Percentiles rank a stretch among this genome's conserved stretches.
Conservation (phyloP, 2,797 vertebrate genomes). For the Hydrolagus colliei region DNA sequence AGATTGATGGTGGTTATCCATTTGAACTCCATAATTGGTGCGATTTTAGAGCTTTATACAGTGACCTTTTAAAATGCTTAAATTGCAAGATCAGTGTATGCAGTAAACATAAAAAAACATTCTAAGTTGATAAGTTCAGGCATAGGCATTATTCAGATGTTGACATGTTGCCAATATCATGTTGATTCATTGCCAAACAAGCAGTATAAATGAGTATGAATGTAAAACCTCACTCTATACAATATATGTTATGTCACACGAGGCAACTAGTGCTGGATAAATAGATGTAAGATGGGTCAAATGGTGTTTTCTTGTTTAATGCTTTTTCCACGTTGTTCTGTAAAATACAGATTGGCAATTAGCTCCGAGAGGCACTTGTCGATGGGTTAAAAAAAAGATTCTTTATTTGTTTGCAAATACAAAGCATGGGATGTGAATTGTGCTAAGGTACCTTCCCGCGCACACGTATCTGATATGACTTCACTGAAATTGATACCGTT, state of each 20-base stretch:
- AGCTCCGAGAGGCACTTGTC: background rate
- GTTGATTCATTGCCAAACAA: no score
- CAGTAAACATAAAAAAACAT: background rate
- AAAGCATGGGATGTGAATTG: background rate
- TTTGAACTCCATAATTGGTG: constrained; percentile 16
- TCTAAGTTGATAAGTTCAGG: background rate
- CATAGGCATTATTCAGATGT: no score
- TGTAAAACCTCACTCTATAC: no score
- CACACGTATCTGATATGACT: no score
- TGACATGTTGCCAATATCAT: no score
- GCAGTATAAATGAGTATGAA: no score
- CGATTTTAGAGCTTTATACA: constrained; percentile 13
- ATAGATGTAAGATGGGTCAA: no score
- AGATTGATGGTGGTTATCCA: background rate
- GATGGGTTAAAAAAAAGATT: background rate
- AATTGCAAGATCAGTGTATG: constrained; percentile 7
- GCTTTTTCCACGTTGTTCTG: background rate
- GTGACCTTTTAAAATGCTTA: constrained; percentile 12
- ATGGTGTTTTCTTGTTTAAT: background rate
- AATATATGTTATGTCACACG: no score
- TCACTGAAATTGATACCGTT: background rate
- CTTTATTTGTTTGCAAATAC: background rate
- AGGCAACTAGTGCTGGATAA: no score
- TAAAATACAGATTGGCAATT: background rate
- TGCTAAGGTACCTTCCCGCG: background rate